Percentiles rank a stretch among this genome's conserved stretches.
phyloP scores from a whole-genome alignment of 92 coral and sea anemone genomes.

The Muricea muricata region DNA sequence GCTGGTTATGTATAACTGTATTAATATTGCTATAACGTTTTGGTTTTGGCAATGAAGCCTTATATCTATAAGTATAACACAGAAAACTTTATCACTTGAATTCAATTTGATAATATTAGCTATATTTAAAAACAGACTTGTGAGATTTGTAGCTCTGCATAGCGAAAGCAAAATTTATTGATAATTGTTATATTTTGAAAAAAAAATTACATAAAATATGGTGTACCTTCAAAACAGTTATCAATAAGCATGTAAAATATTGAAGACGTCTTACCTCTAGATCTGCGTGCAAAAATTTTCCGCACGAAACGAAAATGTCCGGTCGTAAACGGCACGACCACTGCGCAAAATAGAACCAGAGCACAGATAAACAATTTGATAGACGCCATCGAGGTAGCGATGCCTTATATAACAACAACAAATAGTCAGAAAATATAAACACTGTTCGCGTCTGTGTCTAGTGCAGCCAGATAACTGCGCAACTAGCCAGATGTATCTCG shows the following conservation, averaged over 20 bases:
- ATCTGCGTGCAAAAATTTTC: neutral
- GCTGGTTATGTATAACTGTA: no score
- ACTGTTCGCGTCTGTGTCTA: neutral
- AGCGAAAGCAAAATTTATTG: no score
- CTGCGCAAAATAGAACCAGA: conserved; percentile 2
- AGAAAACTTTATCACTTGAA: no score
- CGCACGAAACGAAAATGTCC: conserved; percentile 25
- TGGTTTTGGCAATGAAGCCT: no score
- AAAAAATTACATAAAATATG: no score
- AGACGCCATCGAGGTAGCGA: conserved; percentile 2
- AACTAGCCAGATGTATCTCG: neutral
- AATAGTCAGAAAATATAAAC: neutral
- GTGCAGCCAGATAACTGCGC: neutral
- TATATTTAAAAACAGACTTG: no score
- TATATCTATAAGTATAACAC: no score
- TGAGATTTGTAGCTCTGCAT: no score
- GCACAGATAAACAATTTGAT: neutral
- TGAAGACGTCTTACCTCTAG: neutral
- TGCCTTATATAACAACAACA: neutral
- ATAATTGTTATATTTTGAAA: no score
- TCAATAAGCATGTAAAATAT: neutral
- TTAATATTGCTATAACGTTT: no score
- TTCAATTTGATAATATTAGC: no score
- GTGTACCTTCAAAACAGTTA: no score
- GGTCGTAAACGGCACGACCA: conserved; percentile 7